Base-by-base conservation (phyloP, 2,888 invertebrate genomes). In the Iphiclides podalirius region DNA sequence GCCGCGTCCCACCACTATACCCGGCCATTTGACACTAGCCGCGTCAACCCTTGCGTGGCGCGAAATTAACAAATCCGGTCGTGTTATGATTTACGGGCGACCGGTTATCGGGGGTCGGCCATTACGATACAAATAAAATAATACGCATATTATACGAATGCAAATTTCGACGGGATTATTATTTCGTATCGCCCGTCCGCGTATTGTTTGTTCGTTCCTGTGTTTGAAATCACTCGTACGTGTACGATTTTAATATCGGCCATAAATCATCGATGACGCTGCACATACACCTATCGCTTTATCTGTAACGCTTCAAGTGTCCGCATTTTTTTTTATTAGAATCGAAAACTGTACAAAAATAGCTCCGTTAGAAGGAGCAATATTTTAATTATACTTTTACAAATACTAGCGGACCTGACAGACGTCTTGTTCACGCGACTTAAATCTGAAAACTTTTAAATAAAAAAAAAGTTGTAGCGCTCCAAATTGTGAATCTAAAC, bases 61-160 rank as follows among this genome's bases (percentile, higher is more conserved):
- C 70, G 55, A 72, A 73, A 80, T 81, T 81, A 82, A 83, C 83
- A 76, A 79, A 81, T 77, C 78, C 78, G 76, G 73, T 74, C n/a
- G 69, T 65, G 70, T 70, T 79, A 82, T 87, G 85, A 86, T 83
- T 84, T 85, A 84, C 77, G 68, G 55, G 63, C 60, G 68, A 66
- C 70, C 58, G 53, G 70, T 71, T 75, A 79, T 78, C 76, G 65
- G 72, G 70, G 67, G 60, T 57, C 55, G 54, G 57, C 66, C 72
- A 68, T 69, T 72, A 67, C 58, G 66, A 54, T 61, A 66, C 63
- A 68, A 74, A 75, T 75, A 72, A 72, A 75, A 75, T 78, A 76
- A 71, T 70, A 69, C 69, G n/a, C 31, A 72, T 66, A 73, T 72
- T 58, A 60, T 45, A 58, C 70, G 76, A 75, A 82, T 80, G 76